Percentiles rank a stretch among this genome's conserved stretches.
Evolutionary conservation across 2,797 vertebrate species (phyloP).

Genomic region (Labroides dimidiatus): DNA sequence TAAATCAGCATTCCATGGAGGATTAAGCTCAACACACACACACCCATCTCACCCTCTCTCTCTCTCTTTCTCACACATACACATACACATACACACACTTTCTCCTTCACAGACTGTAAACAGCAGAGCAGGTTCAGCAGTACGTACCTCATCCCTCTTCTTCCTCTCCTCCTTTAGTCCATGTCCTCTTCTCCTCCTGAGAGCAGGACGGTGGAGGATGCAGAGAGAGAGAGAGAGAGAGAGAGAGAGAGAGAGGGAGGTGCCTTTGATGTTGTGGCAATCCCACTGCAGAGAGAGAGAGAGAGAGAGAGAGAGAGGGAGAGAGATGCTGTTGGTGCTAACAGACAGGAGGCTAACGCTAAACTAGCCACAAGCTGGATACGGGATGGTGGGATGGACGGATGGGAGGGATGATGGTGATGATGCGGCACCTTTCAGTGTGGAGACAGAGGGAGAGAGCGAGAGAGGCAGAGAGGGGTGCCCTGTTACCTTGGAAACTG

Average conservation of each 20-base stretch:
- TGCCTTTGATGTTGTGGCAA: constrained; percentile 43
- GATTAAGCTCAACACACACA: constrained; percentile 43
- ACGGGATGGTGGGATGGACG: constrained; percentile 36
- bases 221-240: constrained; percentile 16
- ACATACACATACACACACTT: constrained; percentile 29
- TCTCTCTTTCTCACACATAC: constrained; percentile 13
- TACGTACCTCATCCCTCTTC: constrained; percentile 68
- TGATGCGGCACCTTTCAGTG: constrained; percentile 77
- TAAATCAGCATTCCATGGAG: constrained; percentile 59
- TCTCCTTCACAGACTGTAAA: not conserved
- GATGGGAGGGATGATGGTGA: constrained; percentile 60
- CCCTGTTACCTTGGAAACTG: constrained; percentile 94
- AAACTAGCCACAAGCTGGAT: constrained; percentile 56
- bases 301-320: constrained; percentile 18
- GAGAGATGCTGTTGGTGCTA: constrained; percentile 36
- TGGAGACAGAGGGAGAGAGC: constrained; percentile 31
- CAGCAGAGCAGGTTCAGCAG: not conserved
- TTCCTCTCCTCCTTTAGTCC: constrained; percentile 39
- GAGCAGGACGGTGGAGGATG: constrained; percentile 20
- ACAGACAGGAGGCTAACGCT: constrained; percentile 62
- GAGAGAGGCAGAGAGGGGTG: constrained; percentile 70
- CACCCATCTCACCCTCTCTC: constrained; percentile 17
- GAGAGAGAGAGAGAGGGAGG: constrained; percentile 31
- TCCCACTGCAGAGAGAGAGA: constrained; percentile 54
- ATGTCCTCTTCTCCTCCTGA: constrained; percentile 40